Evolutionary conservation across 2,797 vertebrate genomes (phyloP), one percentile per base, ranked within the genome.

Genomic region (Trichosurus vulpecula): DNA sequence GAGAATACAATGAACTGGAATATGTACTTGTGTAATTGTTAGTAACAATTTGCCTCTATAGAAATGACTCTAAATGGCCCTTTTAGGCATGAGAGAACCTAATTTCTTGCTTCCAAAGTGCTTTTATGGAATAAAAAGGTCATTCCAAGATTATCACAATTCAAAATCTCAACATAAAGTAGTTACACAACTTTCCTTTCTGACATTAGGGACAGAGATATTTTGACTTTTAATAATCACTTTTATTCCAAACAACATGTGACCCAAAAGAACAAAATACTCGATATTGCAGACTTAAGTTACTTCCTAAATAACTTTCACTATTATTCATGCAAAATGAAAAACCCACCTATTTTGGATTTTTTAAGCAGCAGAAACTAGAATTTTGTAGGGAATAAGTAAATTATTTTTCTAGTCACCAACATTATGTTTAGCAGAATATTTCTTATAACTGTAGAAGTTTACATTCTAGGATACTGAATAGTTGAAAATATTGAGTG

Each of bases 231-330:
- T 81, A 94, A 47, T 10, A 51, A 90, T 93, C 74, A 96, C 56
- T 74, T 90, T 55, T 6, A 94, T 56, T 12, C 35, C 35, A 96
- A 96, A 95, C 19, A 93, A 27, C 66, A 81, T 52, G 9, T 25
- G 41, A 94, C 12, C 25, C 66, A 22, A 90, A 58, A 92, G 91
- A 25, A 91, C n/a, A 95, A 96, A 95, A 94, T 93, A 55, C 52
- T 90, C 27, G 55, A 94, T 95, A 90, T 12, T 93, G 55, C 27
- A 94, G 66, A 92, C 1, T 10, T 29, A 54, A 25, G 16, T 3
- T 93, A 51, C n/a, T 13, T 95, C 93, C 58, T 92, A 22, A 81
- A 89, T 51, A 94, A 96, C 92, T 95, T 89, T 96, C 16, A 25
- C 74, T 51, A 90, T 4, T 51, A 57, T 94, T 13, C 93, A 93